Evolutionary conservation across 1,140 invertebrate species (phyloP), one percentile per base, ranked within the genome.

Genomic region (Drosophila quadrilineata): DNA sequence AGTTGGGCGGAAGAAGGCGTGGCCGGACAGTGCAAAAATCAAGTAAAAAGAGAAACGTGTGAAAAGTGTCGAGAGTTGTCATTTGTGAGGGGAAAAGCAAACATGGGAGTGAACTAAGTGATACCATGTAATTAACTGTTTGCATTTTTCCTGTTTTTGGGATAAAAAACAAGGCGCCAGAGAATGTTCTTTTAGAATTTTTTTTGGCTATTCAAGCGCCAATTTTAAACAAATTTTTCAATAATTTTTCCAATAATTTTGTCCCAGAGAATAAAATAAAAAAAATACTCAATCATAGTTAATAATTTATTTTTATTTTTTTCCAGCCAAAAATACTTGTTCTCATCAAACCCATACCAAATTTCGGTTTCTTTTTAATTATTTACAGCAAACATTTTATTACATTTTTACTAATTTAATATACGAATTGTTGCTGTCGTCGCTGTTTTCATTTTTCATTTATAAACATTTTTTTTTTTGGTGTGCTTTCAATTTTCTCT

Each of bases 321-420:
- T 31, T 24, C 21, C 28, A n/a, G n/a, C n/a, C n/a, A 14, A 31
- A 58, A 45, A 48, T 43, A 31, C 64, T 69, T 71, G 52, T 68
- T 12, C 49, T 56, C 66, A 6, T 75, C 71, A 79, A 67, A 66
- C 56, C 64, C 41, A 33, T 38, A 57, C 40, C 54, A 73, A 36
- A n/a, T n/a, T n/a, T n/a, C n/a, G n/a, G n/a, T n/a, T 9, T 70
- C 53, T 64, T 28, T 60, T 84, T 85, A 84, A 84, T 84, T 84
- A 84, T 84, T 77, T 58, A 84, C 65, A 16, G 38, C 74, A 70
- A 74, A 85, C 77, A 85, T 77, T 84, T 85, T 84, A 84, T 85
- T 85, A 84, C 70, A 74, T 73, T 84, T 84, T 85, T 84, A 84
- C 59, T 77, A 73, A 77, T 84, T 84, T 66, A 84, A 82, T 69